Evolutionary conservation across 2,888 invertebrate genomes (phyloP), one percentile per base, ranked within the genome.

Genomic region (Hyposoter didymator): DNA sequence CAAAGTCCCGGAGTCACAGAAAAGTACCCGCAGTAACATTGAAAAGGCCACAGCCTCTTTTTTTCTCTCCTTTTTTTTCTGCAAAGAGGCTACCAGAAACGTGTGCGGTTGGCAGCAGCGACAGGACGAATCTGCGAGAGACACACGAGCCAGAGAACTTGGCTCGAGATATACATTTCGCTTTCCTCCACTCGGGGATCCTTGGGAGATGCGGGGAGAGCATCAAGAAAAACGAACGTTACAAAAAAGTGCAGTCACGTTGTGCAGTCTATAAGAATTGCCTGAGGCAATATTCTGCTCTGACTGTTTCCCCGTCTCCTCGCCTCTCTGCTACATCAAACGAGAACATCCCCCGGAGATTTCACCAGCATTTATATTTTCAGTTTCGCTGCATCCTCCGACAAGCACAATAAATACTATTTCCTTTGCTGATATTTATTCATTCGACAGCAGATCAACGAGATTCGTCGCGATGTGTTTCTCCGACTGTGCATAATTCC

Each of bases 241-340:
- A 76, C 49, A 79, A 82, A 80, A 73, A 80, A 76, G 73, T 80
- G 76, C 79, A 83, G 82, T 83, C 85, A 80, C 83, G 82, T 85
- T 75, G 83, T 39, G 35, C 8, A 28, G 66, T 32, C 39, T 39
- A 49, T 45, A 66, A 76, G 82, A 80, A 45, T 83, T 70, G 85
- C 83, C 83, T 32, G 12, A 19, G 83, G 73, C 85, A 70, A 85
- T 85, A 80, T 80, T 80, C 52, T 64, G 19, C 73, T 67, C 28
- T 22, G 43, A 72, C 64, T 62, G 17, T 45, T 80, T 19, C 49
- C 49, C 52, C 59, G 52, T 49, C 12, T 19, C 35, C 59, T 12
- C 0, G 1, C 76, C 70, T 62, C 49, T 55, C 43, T 39, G 59
- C 59, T 45, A 43, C 66, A 72, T 32, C 64, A 82, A 47, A 80